Evolutionary conservation across 2,888 invertebrate species (phyloP).

Genomic region (Hypolimnas misippus): DNA sequence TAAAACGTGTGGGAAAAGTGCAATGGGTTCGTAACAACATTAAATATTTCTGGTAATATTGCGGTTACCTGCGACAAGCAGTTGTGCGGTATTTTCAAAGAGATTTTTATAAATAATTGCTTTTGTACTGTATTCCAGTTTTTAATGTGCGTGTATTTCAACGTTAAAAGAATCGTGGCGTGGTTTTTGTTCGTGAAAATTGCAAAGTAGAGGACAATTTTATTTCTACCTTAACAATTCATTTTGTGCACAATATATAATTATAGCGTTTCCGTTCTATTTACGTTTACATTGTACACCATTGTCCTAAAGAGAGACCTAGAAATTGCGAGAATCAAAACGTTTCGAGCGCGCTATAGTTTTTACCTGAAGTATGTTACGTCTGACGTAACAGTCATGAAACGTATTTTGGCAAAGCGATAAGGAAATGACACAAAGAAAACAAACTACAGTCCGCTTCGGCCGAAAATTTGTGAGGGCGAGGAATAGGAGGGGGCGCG

Average conservation of each 20-base stretch:
- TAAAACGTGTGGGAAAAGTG: slow-evolving; percentile 59
- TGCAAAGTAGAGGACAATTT: slow-evolving; percentile 49
- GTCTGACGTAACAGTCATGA: slow-evolving; percentile 80
- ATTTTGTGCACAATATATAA: slow-evolving; percentile 42
- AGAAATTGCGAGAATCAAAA: slow-evolving; percentile 60
- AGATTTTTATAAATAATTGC: slow-evolving; percentile 69
- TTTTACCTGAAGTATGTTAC: slow-evolving; percentile 80
- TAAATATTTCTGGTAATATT: slow-evolving; percentile 72
- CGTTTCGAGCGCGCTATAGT: slow-evolving; percentile 55
- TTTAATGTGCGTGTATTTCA: slow-evolving; percentile 52
- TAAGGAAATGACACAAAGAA: slow-evolving; percentile 84
- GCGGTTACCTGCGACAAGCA: slow-evolving; percentile 70
- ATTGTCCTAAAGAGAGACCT: slow-evolving; percentile 34
- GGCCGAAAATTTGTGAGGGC: slow-evolving; percentile 76
- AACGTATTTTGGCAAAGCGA: slow-evolving; percentile 83
- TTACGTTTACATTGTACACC: slow-evolving; percentile 32
- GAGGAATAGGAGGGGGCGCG: slow-evolving; percentile 48
- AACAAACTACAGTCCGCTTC: slow-evolving; percentile 79
- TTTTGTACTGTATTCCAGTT: slow-evolving; percentile 54
- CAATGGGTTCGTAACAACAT: slow-evolving; percentile 62
- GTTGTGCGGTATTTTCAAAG: slow-evolving; percentile 64
- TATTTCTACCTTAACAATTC: slow-evolving; percentile 47
- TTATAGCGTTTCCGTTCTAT: slow-evolving; percentile 41
- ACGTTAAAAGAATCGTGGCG: slow-evolving; percentile 50
- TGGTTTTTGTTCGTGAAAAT: slow-evolving; percentile 51